Evolutionary conservation across 2,113 vertebrate species (phyloP).

Genomic region (Corythaeola cristata): DNA sequence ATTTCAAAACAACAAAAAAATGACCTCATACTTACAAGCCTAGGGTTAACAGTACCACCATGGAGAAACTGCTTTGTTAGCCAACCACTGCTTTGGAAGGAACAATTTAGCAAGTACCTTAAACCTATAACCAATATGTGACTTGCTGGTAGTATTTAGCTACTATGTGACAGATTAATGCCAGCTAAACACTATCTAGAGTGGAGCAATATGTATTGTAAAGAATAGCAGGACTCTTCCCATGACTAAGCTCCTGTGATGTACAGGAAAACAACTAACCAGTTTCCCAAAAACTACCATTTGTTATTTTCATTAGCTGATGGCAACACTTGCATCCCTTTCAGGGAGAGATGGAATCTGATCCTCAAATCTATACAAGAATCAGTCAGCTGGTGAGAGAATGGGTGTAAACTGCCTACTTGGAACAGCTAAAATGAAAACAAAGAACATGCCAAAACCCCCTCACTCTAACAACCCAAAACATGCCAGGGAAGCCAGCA

Average conservation of each 20-base stretch:
- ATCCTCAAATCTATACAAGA: not conserved
- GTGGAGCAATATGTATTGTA: not conserved
- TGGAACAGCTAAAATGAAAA: not conserved
- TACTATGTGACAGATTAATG: not conserved
- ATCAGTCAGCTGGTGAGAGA: not conserved
- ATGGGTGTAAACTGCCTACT: not conserved
- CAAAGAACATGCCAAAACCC: accelerated
- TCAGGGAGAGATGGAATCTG: not conserved
- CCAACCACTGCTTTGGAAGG: not conserved
- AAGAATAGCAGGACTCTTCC: not conserved
- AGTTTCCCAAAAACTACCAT: not conserved
- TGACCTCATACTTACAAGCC: not conserved
- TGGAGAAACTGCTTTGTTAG: not conserved
- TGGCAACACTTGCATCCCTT: not conserved
- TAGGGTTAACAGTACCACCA: not conserved
- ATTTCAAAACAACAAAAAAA: not conserved
- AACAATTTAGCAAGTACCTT: not conserved
- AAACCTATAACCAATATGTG: not conserved
- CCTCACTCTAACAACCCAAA: not conserved
- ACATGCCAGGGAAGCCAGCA: not conserved
- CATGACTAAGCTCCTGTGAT: not conserved
- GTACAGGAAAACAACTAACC: not conserved
- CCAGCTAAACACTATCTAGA: not conserved
- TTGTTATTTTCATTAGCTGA: not conserved
- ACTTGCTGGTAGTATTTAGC: not conserved